Conservation (phyloP, 2,797 vertebrate species). For the Karalla daura region DNA sequence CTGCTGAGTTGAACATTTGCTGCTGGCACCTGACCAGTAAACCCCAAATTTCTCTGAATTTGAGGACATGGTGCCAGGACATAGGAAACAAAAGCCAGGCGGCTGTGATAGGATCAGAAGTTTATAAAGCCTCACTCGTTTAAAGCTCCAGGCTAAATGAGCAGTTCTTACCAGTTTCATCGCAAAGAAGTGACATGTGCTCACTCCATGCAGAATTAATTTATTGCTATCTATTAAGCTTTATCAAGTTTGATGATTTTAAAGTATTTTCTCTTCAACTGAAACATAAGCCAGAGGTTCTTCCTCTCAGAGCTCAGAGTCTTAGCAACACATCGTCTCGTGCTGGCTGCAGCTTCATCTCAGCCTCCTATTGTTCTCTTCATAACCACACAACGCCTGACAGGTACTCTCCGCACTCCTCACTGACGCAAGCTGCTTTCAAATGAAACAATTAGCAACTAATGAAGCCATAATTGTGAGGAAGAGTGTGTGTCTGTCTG, state of each 20-base stretch:
- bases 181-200: background rate
- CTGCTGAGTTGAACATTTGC: slow-evolving; percentile 1
- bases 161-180: no score
- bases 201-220: background rate
- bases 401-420: slow-evolving; percentile 1
- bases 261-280: background rate
- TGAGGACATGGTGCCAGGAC: background rate
- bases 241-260: background rate
- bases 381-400: slow-evolving; percentile 28
- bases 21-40: background rate
- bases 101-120: background rate
- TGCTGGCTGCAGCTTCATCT: slow-evolving; percentile 6
- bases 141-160: background rate
- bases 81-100: background rate
- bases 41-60: background rate
- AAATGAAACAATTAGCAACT: slow-evolving; percentile 61
- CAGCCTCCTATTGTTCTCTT: slow-evolving; percentile 31
- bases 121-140: slow-evolving; percentile 2
- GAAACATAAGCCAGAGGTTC: background rate
- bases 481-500: slow-evolving; percentile 29
- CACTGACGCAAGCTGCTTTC: slow-evolving; percentile 32
- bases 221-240: background rate
- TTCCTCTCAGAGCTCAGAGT: background rate
- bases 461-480: slow-evolving; percentile 60
- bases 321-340: background rate